Percentiles rank a stretch among this genome's conserved stretches.
Conservation (phyloP, 2,888 invertebrate genomes). For the Conus canariensis region DNA sequence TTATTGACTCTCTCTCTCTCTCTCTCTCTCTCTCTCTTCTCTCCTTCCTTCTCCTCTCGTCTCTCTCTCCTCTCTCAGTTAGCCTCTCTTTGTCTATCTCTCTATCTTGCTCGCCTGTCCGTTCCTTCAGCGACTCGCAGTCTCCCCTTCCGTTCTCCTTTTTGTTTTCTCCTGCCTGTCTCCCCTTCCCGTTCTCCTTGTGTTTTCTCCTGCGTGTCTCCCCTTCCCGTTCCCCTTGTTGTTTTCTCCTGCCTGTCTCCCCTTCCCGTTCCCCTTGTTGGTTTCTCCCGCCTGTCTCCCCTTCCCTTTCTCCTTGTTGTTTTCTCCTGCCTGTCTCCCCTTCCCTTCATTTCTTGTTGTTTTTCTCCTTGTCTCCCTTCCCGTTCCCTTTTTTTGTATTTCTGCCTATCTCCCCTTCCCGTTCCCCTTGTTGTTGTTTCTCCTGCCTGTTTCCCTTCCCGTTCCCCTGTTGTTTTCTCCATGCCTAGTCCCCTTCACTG, state of each 20-base stretch:
- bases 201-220: background rate
- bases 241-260: background rate
- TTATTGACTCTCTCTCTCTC: too few relatives aligned
- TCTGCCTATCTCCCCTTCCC: too few relatives aligned
- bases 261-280: background rate
- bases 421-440: too few relatives aligned
- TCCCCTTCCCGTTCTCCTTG: background rate
- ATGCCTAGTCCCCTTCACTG: too few relatives aligned
- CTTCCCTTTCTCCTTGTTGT: too few relatives aligned
- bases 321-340: too few relatives aligned
- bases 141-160: background rate
- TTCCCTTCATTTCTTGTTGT: too few relatives aligned
- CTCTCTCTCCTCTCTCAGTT: background rate
- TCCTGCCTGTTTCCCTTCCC: too few relatives aligned
- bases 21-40: background rate
- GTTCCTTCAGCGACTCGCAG: background rate
- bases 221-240: background rate
- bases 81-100: background rate
- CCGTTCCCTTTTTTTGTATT: too few relatives aligned
- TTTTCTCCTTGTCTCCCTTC: too few relatives aligned
- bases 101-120: background rate
- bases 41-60: background rate
- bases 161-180: background rate
- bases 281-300: background rate
- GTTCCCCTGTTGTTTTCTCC: too few relatives aligned